phyloP scores from a whole-genome alignment of 2,888 invertebrate genomes.

The Hypsopygia costalis region DNA sequence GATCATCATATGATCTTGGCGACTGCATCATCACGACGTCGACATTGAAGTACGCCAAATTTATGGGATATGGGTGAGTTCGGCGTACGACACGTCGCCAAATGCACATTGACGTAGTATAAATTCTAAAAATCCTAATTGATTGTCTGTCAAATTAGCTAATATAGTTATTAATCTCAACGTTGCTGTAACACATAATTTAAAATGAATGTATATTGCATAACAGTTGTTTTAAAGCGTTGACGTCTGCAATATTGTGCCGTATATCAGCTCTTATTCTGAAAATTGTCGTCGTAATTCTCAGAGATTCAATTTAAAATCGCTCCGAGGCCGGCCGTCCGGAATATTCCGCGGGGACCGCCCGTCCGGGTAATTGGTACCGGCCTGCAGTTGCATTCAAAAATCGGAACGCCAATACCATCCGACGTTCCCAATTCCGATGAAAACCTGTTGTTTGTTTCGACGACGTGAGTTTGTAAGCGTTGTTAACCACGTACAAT shows the following conservation, averaged over 20 bases:
- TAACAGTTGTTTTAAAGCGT: too few relatives aligned
- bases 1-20: too few relatives aligned
- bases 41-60: too few relatives aligned
- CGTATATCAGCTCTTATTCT: slow-evolving; percentile 29
- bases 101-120: too few relatives aligned
- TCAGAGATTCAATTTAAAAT: slow-evolving; percentile 63
- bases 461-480: slow-evolving; percentile 23
- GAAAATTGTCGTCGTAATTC: slow-evolving; percentile 57
- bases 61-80: too few relatives aligned
- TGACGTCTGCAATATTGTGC: slow-evolving; percentile 13
- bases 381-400: slow-evolving; percentile 51
- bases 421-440: slow-evolving; percentile 15
- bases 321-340: slow-evolving; percentile 43
- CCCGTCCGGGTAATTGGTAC: slow-evolving; percentile 56
- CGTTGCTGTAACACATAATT: too few relatives aligned
- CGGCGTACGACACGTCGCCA: too few relatives aligned
- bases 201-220: too few relatives aligned
- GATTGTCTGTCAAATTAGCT: too few relatives aligned
- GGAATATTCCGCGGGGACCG: slow-evolving; percentile 36
- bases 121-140: too few relatives aligned
- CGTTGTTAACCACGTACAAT: neutral
- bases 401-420: slow-evolving; percentile 31
- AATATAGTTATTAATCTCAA: too few relatives aligned
- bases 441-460: slow-evolving; percentile 40
- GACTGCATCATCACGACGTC: too few relatives aligned